Conservation (phyloP, 1,140 invertebrate species). For the Brachionus sp. region DNA sequence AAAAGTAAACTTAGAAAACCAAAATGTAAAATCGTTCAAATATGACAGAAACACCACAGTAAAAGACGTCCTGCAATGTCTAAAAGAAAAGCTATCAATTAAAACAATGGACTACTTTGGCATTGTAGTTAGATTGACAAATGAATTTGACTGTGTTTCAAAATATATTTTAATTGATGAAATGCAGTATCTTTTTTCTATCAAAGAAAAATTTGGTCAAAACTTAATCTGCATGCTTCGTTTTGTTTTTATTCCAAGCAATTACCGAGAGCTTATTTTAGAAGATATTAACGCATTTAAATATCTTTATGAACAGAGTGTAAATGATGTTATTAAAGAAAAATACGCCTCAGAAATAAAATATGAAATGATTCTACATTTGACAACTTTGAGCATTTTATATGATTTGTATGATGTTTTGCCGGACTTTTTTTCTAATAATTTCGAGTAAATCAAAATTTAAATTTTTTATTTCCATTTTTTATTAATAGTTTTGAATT, state of each 20-base stretch:
- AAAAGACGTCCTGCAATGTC: conserved; percentile 73
- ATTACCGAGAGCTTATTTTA: conserved; percentile 75
- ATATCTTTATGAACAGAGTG: conserved; percentile 72
- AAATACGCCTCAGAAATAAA: conserved; percentile 14
- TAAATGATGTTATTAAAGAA: conserved; percentile 35
- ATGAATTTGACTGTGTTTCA: conserved; percentile 74
- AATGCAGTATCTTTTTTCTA: conserved; percentile 50
- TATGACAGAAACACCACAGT: conserved; percentile 85
- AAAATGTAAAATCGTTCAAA: conserved; percentile 92
- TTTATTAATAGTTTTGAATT: not conserved
- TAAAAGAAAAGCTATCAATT: conserved; percentile 79
- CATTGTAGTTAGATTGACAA: conserved; percentile 73
- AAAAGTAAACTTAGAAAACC: conserved; percentile 84
- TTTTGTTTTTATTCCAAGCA: conserved; percentile 78
- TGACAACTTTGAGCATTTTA: conserved; percentile 23
- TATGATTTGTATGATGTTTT: not conserved
- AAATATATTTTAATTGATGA: conserved; percentile 77
- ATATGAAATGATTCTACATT: conserved; percentile 42
- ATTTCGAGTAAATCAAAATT: not conserved
- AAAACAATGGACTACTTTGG: conserved; percentile 77
- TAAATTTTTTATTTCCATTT: not conserved
- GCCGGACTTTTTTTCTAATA: not conserved
- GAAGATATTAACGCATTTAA: conserved; percentile 78
- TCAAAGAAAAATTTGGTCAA: conserved; percentile 66
- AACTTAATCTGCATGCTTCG: conserved; percentile 82